A percentile compares a stretch with the other conserved stretches of the same genome.
These are phyloP conservation scores for Oophaga sylvatica DNA, from an alignment of 2,797 vertebrate species.

Conservation along the genomic window DNA sequence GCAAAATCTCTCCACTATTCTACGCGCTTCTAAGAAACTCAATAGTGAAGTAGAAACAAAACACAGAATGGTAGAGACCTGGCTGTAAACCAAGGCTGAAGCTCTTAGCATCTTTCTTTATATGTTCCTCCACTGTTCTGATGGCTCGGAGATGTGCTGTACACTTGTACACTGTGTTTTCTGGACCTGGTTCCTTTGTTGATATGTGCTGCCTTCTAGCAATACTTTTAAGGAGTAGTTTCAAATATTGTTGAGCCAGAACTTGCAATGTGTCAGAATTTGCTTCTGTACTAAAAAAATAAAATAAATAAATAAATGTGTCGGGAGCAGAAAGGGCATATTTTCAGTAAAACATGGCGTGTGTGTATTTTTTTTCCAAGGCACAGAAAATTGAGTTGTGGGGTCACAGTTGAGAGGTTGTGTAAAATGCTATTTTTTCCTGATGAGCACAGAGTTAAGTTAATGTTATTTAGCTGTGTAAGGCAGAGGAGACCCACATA, in stretches of 20 bases:
- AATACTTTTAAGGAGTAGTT: slow-evolving; percentile 45
- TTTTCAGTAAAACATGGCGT: slow-evolving; percentile 55
- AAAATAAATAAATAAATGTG: slow-evolving; percentile 11
- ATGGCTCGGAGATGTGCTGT: slow-evolving; percentile 26
- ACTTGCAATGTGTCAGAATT: slow-evolving; percentile 41
- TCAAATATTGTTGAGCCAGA: slow-evolving; percentile 40
- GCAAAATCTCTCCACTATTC: slow-evolving; percentile 54
- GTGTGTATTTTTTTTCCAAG: slow-evolving; percentile 42
- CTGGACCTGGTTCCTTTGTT: slow-evolving; percentile 9
- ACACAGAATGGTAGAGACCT: slow-evolving; percentile 56
- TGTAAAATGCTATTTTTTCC: not conserved
- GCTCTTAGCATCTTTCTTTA: slow-evolving; percentile 47
- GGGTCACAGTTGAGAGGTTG: slow-evolving; percentile 23
- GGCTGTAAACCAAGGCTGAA: slow-evolving; percentile 51
- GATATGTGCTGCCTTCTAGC: slow-evolving; percentile 30
- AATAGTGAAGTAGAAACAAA: slow-evolving; percentile 54
- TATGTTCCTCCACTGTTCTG: slow-evolving; percentile 48
- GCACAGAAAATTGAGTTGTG: slow-evolving; percentile 26
- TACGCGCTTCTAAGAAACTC: slow-evolving; percentile 50
- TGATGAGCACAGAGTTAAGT: slow-evolving; percentile 13
- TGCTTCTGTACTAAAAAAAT: slow-evolving; percentile 36
- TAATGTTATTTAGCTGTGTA: not conserved
- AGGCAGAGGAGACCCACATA: not conserved
- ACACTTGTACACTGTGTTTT: slow-evolving; percentile 35
- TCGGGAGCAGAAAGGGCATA: slow-evolving; percentile 39